Conservation (phyloP, 1,140 invertebrate genomes). For the Telenomus remus region DNA sequence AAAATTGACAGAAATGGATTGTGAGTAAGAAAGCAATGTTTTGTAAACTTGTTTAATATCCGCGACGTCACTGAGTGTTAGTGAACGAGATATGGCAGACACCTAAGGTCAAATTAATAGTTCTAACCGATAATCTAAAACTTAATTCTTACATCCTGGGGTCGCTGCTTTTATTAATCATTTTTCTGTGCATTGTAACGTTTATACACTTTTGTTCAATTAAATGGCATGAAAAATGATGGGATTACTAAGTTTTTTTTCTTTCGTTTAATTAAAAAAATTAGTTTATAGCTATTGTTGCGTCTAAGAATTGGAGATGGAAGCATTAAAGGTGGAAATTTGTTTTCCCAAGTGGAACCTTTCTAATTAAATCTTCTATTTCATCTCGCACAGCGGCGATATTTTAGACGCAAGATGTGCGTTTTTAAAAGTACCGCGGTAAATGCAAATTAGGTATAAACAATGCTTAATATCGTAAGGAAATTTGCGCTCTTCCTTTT, state of each 20-base stretch:
- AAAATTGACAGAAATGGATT: no score
- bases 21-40: no score
- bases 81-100: constrained; percentile 34
- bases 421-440: constrained; percentile 17
- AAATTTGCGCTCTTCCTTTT: constrained; percentile 34
- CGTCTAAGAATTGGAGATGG: no score
- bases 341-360: no score
- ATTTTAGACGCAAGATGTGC: constrained; percentile 2
- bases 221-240: no score
- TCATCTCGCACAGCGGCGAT: background rate
- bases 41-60: background rate
- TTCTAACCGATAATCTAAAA: constrained; percentile 13
- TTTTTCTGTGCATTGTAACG: no score
- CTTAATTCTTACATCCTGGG: constrained; percentile 12
- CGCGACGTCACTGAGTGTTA: background rate
- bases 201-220: no score
- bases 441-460: constrained; percentile 37
- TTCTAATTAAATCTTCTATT: constrained; percentile 20
- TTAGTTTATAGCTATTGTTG: no score
- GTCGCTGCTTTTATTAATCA: background rate
- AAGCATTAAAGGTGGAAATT: no score
- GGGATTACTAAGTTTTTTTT: no score
- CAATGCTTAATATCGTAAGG: constrained; percentile 40
- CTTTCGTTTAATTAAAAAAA: no score
- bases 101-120: constrained; percentile 67